phyloP scores from a whole-genome alignment of 2,113 vertebrate genomes.

The Herpailurus yagouaroundi region DNA sequence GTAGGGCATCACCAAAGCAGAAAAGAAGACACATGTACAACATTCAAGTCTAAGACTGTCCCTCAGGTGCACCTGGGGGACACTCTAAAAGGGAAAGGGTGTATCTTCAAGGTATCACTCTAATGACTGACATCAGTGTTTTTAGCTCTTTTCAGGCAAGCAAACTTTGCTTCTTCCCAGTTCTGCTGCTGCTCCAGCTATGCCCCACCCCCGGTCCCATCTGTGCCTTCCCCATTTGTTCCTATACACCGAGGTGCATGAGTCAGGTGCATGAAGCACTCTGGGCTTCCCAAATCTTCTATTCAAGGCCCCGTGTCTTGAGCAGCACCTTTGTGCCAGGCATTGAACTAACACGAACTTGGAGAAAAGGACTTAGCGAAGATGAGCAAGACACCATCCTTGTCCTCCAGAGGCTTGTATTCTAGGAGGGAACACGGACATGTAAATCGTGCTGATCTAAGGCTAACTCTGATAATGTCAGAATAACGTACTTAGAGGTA shows the following conservation, averaged over 20 bases:
- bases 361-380: slow-evolving; percentile 20
- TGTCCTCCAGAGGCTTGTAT: not conserved
- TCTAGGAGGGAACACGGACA: not conserved
- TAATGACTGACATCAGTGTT: not conserved
- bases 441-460: slow-evolving; percentile 2
- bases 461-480: not conserved
- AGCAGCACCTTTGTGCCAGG: not conserved
- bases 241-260: not conserved
- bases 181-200: not conserved
- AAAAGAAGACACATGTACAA: not conserved
- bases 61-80: not conserved
- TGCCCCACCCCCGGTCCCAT: not conserved
- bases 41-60: not conserved
- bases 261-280: not conserved
- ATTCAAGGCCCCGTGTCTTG: not conserved
- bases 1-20: not conserved
- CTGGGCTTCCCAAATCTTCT: not conserved
- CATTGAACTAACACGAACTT: not conserved
- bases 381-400: not conserved
- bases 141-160: not conserved
- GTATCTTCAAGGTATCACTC: not conserved
- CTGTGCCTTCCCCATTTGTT: not conserved
- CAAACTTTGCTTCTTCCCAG: not conserved
- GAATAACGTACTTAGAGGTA: not conserved
- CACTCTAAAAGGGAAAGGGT: not conserved